A percentile compares a stretch with the other conserved stretches of the same genome.
Conservation (phyloP, 1,140 invertebrate genomes). For the Uloborus diversus region DNA sequence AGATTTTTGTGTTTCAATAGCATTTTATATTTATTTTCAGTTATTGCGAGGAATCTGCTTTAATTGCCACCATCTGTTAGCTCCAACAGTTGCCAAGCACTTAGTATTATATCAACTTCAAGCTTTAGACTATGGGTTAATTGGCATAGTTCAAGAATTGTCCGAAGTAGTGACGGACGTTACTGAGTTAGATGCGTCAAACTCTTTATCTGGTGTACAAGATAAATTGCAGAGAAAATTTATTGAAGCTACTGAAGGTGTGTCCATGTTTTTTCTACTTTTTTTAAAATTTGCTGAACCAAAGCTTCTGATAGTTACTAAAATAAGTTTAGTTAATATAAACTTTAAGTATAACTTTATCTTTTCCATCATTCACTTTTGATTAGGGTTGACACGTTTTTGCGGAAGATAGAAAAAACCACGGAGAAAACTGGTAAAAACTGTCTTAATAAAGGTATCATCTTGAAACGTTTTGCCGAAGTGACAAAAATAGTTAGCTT, state of each 20-base stretch:
- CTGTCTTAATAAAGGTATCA: too few relatives aligned
- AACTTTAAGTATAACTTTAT: neutral
- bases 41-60: constrained; percentile 71
- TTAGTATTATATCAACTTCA: constrained; percentile 78
- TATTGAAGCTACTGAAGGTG: constrained; percentile 27
- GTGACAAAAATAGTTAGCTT: too few relatives aligned
- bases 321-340: neutral
- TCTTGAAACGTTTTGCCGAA: too few relatives aligned
- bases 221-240: constrained; percentile 23
- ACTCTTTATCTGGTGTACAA: neutral
- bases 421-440: too few relatives aligned
- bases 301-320: neutral
- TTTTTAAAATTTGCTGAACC: neutral
- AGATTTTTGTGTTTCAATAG: neutral
- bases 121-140: constrained; percentile 78
- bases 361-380: too few relatives aligned
- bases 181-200: neutral
- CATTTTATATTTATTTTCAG: constrained; percentile 63
- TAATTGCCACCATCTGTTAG: constrained; percentile 66
- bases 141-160: constrained; percentile 75
- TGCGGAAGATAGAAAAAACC: too few relatives aligned
- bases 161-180: constrained; percentile 67
- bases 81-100: constrained; percentile 57
- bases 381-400: too few relatives aligned
- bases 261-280: neutral